A percentile compares a stretch with the other conserved stretches of the same genome.
Conservation (phyloP, 2,888 invertebrate species). For the Synergus umbraculus region DNA sequence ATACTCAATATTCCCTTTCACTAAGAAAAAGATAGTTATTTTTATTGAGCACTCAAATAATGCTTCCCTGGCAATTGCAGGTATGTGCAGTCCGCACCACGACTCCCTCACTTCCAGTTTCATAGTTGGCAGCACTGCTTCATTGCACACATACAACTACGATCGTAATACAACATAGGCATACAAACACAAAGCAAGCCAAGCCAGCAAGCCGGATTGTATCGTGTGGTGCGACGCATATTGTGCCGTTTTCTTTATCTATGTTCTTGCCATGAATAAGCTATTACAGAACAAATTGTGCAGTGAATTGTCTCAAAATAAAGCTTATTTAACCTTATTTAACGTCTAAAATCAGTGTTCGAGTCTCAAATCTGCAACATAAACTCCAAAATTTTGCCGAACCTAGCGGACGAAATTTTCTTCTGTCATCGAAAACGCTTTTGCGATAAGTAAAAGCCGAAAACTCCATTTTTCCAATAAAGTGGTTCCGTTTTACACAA, state of each 20-base stretch:
- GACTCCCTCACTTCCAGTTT: too few relatives aligned
- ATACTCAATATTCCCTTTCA: too few relatives aligned
- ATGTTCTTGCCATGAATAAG: not conserved
- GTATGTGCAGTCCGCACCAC: too few relatives aligned
- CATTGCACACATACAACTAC: not conserved
- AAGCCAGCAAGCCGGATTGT: slow-evolving; percentile 15
- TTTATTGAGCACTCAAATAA: too few relatives aligned
- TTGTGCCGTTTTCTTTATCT: slow-evolving; percentile 9
- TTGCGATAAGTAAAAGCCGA: not conserved
- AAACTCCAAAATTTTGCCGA: slow-evolving; percentile 15
- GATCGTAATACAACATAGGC: too few relatives aligned
- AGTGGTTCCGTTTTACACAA: not conserved
- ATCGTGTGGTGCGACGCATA: slow-evolving; percentile 3
- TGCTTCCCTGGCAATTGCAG: not conserved
- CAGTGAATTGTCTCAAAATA: not conserved
- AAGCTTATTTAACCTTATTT: not conserved
- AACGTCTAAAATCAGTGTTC: not conserved
- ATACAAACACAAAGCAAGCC: not conserved
- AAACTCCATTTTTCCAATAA: not conserved
- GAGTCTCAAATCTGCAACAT: not conserved
- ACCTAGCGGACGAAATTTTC: slow-evolving; percentile 11
- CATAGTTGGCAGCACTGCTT: slow-evolving; percentile 21
- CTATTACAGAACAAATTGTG: not conserved
- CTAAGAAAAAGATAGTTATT: too few relatives aligned
- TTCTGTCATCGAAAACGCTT: slow-evolving; percentile 26